phyloP scores from a whole-genome alignment of 2,888 invertebrate genomes.

The Dolichomitus sp. region DNA sequence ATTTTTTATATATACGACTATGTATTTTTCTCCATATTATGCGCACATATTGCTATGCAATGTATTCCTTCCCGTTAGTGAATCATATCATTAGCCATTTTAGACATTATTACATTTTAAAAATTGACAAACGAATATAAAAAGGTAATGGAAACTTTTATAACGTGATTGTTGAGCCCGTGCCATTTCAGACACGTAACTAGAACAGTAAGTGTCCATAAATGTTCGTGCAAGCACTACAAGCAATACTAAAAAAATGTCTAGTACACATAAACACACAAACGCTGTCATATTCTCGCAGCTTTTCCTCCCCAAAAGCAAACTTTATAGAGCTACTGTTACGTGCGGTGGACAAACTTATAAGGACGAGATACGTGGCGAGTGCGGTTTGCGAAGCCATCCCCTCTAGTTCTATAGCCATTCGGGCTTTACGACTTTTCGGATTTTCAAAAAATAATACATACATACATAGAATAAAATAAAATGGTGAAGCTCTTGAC shows the following conservation, averaged over 20 bases:
- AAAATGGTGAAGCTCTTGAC: slow-evolving; percentile 9
- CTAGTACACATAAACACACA: neutral
- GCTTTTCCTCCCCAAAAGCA: neutral
- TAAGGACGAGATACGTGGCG: neutral
- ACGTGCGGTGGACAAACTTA: slow-evolving; percentile 45
- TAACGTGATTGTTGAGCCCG: neutral
- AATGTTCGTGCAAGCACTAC: slow-evolving; percentile 20
- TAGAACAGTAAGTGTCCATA: neutral
- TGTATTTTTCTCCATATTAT: too few species aligned
- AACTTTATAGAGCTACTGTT: slow-evolving; percentile 40
- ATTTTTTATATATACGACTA: neutral
- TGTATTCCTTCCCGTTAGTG: too few species aligned
- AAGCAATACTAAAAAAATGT: slow-evolving; percentile 5
- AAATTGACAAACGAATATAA: neutral
- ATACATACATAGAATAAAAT: slow-evolving; percentile 29
- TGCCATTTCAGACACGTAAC: neutral
- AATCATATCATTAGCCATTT: too few species aligned
- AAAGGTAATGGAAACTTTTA: neutral
- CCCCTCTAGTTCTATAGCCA: neutral
- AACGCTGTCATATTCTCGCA: neutral
- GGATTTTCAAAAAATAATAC: slow-evolving; percentile 33
- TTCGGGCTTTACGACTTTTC: slow-evolving; percentile 50
- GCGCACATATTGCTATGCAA: too few species aligned
- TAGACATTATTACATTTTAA: too few species aligned
- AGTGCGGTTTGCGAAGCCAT: neutral